Base-by-base conservation (phyloP, 1,140 invertebrate species). In the Drosophila orosa region DNA sequence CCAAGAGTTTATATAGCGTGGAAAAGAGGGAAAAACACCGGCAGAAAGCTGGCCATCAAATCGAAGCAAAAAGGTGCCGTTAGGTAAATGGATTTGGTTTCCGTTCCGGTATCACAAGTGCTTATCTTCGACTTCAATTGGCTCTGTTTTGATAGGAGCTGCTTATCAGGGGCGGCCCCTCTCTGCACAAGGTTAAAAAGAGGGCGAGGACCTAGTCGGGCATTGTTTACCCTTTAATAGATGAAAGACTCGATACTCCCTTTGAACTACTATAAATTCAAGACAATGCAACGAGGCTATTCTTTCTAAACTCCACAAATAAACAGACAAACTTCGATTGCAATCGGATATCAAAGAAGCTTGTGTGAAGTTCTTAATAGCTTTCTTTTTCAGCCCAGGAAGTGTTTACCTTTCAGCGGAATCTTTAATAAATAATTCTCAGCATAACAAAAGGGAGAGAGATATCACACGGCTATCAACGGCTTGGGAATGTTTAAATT, bases 321-420 rank as follows among this genome's bases (percentile, higher is more conserved):
- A 86, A 86, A 86, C 84, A 89, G 67, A 87, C 83, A 75, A 79
- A 62, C 59, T 68, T 48, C 60, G 75, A 87, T 87, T 69, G 63
- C 75, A 76, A 83, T 87, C 75, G 83, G 84, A 87, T 76, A 86
- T 76, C 39, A 52, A 66, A 68, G 74, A 56, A 60, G 74, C 59
- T 37, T 62, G 62, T 50, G 59, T 69, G 57, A 68, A 73, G 62
- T 69, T 78, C 79, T 79, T 73, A 80, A 87, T 83, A 55, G 80
- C 62, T 54, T 35, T 54, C 31, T 24, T 35, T n/a, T 35, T 35
- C 13, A 10, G 33, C 5, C 35, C 15, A n/a, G 15, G 8, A 54
- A 57, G 25, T 76, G 54, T 68, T 76, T 67, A 76, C 40, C n/a
- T 40, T 42, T 17, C 25, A 39, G 25, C n/a, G 17, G 12, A 5